phyloP scores from a whole-genome alignment of 2,113 vertebrate species.

The Scartelaos histophorus region DNA sequence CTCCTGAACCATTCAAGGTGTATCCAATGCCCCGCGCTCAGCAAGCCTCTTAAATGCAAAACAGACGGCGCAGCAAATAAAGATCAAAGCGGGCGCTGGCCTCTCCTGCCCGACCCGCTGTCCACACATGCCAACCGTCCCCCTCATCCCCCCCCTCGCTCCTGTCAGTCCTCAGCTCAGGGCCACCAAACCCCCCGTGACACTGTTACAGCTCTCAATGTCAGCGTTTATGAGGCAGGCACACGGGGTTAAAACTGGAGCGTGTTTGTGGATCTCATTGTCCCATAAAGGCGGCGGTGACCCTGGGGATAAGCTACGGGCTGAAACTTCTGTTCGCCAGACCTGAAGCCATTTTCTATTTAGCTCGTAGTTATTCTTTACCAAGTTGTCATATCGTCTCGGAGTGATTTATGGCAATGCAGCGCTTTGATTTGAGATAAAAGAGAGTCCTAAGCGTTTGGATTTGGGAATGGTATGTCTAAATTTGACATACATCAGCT shows the following conservation, averaged over 20 bases:
- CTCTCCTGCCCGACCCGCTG: conserved; percentile 67
- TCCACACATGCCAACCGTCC: conserved; percentile 74
- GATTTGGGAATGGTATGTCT: conserved; percentile 4
- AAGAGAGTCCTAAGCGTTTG: neutral
- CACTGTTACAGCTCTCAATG: conserved; percentile 21
- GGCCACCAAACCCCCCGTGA: conserved; percentile 27
- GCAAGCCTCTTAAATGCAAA: conserved; percentile 79
- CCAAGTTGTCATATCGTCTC: neutral
- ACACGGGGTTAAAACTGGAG: conserved; percentile 29
- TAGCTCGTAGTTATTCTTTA: neutral
- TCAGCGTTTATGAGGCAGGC: conserved; percentile 33
- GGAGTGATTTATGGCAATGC: neutral
- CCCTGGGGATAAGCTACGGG: conserved; percentile 6
- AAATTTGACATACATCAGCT: neutral
- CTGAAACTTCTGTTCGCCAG: neutral
- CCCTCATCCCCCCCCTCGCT: conserved; percentile 63
- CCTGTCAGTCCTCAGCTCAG: conserved; percentile 36
- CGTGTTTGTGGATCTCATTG: neutral
- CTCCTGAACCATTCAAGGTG: conserved; percentile 72
- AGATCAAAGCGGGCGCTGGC: conserved; percentile 77
- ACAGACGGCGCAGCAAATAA: conserved; percentile 76
- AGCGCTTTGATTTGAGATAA: conserved; percentile 1
- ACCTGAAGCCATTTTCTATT: neutral
- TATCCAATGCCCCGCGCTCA: conserved; percentile 76
- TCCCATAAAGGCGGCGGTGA: conserved; percentile 25